These are phyloP conservation scores for Ormia ochracea DNA, from an alignment of 2,888 invertebrate species.

Conservation along the genomic window DNA sequence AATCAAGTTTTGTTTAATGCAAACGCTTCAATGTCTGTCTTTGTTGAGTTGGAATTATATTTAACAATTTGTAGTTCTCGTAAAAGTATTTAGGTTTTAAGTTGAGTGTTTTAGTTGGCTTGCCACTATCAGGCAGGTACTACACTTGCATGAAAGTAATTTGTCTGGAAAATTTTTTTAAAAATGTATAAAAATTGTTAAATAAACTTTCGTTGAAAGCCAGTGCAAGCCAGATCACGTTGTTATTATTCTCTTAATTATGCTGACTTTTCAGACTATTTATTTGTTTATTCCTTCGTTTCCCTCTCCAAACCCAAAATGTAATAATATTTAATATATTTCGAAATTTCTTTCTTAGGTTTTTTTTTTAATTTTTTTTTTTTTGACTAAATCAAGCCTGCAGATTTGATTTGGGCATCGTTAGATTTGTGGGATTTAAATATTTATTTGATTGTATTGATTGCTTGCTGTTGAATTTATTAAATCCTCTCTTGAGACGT, in stretches of 20 bases:
- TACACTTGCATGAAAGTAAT: too few species aligned
- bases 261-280: too few species aligned
- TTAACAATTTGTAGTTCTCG: too few species aligned
- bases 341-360: neutral
- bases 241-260: too few species aligned
- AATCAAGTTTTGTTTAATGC: neutral
- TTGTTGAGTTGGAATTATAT: too few species aligned
- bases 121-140: too few species aligned
- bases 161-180: neutral
- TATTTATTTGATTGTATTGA: slow-evolving; percentile 33
- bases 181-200: too few species aligned
- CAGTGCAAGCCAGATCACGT: too few species aligned
- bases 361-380: neutral
- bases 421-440: slow-evolving; percentile 17
- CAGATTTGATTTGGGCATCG: neutral
- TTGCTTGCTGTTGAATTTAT: slow-evolving; percentile 17
- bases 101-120: too few species aligned
- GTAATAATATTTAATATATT: neutral
- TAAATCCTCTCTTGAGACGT: slow-evolving; percentile 51
- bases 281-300: neutral
- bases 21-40: neutral
- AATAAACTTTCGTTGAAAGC: too few species aligned
- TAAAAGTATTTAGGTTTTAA: too few species aligned
- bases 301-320: neutral
- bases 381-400: slow-evolving; percentile 10